Conservation (phyloP, 2,797 vertebrate species). For the Hirundo rustica region DNA sequence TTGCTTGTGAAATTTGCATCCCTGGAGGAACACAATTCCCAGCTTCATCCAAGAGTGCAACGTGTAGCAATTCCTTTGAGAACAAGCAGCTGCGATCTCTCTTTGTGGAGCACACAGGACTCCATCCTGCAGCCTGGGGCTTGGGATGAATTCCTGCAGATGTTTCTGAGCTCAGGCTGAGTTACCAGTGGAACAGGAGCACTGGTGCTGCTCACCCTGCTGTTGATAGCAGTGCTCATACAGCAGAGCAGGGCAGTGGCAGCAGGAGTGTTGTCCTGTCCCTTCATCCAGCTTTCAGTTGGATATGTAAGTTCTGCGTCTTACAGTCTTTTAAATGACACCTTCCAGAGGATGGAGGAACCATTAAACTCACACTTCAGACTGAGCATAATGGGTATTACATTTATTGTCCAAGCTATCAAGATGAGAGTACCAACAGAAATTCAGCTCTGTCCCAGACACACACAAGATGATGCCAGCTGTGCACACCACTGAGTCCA, state of each 20-base stretch:
- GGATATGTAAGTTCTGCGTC: neutral
- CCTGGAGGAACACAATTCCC: neutral
- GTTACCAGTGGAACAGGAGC: neutral
- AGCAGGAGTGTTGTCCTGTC: neutral
- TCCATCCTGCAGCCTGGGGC: neutral
- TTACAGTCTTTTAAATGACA: neutral
- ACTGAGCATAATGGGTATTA: neutral
- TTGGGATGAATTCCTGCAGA: neutral
- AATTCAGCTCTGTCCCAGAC: neutral
- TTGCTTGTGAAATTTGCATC: neutral
- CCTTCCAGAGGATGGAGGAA: neutral
- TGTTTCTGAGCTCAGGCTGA: neutral
- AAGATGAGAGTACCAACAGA: neutral
- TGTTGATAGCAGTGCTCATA: rapidly evolving
- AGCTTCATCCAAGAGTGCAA: neutral
- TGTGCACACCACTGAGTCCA: neutral
- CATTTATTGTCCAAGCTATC: neutral
- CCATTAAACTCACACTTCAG: neutral
- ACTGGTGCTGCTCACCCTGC: neutral
- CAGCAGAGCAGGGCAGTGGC: neutral
- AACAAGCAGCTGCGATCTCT: neutral
- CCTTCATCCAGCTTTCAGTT: neutral
- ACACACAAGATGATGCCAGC: neutral
- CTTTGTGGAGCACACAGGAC: neutral
- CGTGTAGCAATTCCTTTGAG: neutral